Evolutionary conservation across 2,888 invertebrate species (phyloP), one percentile per base, ranked within the genome.

Genomic region (Aelia acuminata): DNA sequence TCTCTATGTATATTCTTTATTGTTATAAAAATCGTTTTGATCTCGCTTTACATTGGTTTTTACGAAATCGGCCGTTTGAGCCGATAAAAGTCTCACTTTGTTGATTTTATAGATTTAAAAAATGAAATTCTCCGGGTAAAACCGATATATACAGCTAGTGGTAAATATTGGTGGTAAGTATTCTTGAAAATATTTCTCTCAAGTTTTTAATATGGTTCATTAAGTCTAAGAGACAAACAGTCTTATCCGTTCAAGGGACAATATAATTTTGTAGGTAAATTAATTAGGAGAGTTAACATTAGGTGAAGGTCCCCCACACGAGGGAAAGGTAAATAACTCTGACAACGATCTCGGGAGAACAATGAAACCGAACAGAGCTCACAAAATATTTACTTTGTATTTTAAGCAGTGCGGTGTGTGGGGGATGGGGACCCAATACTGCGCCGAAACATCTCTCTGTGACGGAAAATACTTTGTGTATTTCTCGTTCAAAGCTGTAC

Each of bases 381-480:
- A 1, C 15, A 63, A 63, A 63, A 63, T 31, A 63, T 63, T 63
- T 63, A 63, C 63, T 63, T 63, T 63, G 63, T 63, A 63, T 63
- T 63, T 63, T 63, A 63, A 63, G 63, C 63, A 63, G 63, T 15
- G 63, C 63, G 11, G n/a, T 63, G 63, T 10, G 4, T n/a, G n/a
- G n/a, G n/a, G n/a, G n/a, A n/a, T n/a, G n/a, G n/a, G 63, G 31
- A 15, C 31, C 31, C 63, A 20, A 63, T 63, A 63, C 26, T 63
- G 15, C 31, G 1, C 31, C 63, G 5, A 10, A 26, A 63, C 63
- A 63, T 31, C 63, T 31, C 26, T 8, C 53, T 53, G 13, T 31
- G 26, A 26, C 63, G 15, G 63, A 31, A 63, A 63, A 26, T 63
- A 26, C 63, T 31, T 63, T 15, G 11, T 31, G 11, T n/a, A n/a